phyloP scores from a whole-genome alignment of 2,797 vertebrate genomes.

The Gastrophryne carolinensis region DNA sequence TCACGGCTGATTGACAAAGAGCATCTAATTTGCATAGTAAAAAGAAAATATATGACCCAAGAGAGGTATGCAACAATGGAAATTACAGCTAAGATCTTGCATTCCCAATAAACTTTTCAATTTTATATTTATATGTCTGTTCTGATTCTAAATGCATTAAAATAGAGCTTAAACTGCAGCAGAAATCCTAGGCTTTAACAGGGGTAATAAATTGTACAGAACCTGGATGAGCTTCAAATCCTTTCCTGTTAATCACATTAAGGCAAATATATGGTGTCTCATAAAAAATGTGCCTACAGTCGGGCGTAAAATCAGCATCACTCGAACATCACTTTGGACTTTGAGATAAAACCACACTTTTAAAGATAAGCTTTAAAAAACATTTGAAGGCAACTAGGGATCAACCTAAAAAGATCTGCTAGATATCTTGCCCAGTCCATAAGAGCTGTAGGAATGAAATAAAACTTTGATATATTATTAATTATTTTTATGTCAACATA shows the following conservation, averaged over 20 bases:
- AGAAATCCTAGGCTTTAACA: constrained; percentile 30
- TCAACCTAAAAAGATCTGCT: no score
- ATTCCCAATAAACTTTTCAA: constrained; percentile 29
- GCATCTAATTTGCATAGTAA: constrained; percentile 22
- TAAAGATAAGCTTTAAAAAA: no score
- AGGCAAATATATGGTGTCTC: constrained; percentile 39
- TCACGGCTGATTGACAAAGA: constrained; percentile 7
- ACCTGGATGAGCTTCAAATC: constrained; percentile 39
- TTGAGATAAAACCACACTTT: no score
- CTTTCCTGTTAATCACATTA: constrained; percentile 51
- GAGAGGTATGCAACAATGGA: constrained; percentile 8
- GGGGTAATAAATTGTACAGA: constrained; percentile 25
- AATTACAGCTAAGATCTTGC: constrained; percentile 8
- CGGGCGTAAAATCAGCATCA: constrained; percentile 33
- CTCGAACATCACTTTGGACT: constrained; percentile 24
- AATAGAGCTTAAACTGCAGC: constrained; percentile 4
- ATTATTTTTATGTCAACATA: no score
- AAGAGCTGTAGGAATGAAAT: no score
- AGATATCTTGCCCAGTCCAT: no score
- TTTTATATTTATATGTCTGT: constrained; percentile 28
- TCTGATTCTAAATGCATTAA: constrained; percentile 35
- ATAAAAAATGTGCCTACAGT: constrained; percentile 43
- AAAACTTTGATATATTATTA: no score
- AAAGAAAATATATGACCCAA: constrained; percentile 20
- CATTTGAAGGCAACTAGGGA: no score